Percentiles rank a stretch among this genome's conserved stretches.
These are phyloP conservation scores for Solenopsis invicta DNA, from an alignment of 1,140 invertebrate genomes.

Conservation along the genomic window DNA sequence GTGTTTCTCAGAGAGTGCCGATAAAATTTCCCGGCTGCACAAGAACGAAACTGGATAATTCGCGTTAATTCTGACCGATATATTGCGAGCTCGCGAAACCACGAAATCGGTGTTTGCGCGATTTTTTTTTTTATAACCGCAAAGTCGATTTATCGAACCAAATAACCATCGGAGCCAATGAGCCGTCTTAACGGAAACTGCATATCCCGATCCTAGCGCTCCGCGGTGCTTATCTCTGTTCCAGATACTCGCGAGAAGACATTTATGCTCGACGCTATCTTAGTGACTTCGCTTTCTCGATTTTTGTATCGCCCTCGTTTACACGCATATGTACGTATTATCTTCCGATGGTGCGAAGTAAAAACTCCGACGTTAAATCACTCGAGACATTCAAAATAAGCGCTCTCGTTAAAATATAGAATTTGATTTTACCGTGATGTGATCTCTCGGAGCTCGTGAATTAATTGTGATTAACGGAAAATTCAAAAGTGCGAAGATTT, in stretches of 20 bases:
- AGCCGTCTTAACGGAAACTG: constrained; percentile 37
- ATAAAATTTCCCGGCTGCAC: constrained; percentile 34
- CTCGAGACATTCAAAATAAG: constrained; percentile 51
- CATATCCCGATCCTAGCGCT: constrained; percentile 20
- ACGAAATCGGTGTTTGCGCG: constrained; percentile 32
- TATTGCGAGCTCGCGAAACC: constrained; percentile 11
- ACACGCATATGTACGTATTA: constrained; percentile 36
- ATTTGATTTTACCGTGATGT: not conserved
- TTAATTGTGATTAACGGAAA: not conserved
- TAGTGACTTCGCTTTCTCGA: constrained; percentile 58
- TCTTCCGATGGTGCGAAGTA: constrained; percentile 52
- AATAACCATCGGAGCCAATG: not conserved
- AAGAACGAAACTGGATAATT: constrained; percentile 32
- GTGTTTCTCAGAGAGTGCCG: not conserved
- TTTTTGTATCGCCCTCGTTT: constrained; percentile 48
- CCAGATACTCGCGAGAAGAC: constrained; percentile 59
- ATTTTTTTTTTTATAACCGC: constrained; percentile 5
- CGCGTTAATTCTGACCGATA: not conserved
- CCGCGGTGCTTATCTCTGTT: constrained; percentile 48
- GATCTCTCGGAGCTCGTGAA: not conserved
- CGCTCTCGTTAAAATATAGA: not conserved
- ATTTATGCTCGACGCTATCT: constrained; percentile 61
- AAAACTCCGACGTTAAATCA: constrained; percentile 48
- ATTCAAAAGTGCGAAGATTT: not conserved
- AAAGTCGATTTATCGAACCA: constrained; percentile 18